Evolutionary conservation across 2,113 vertebrate species (phyloP).

Genomic region (Rousettus leschenaultii): DNA sequence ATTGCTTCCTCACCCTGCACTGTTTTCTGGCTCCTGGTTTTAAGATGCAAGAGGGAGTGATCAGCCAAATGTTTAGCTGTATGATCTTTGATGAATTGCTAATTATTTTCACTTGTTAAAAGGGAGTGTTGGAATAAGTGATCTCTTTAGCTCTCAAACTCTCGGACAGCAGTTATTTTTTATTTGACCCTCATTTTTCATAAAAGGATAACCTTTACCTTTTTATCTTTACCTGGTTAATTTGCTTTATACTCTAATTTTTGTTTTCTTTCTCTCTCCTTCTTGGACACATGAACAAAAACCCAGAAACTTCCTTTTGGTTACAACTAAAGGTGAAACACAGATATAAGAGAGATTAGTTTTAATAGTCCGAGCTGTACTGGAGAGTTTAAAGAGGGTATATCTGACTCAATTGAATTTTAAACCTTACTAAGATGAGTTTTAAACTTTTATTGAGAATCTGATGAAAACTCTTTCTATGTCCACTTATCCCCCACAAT

Average conservation of each 20-base stretch:
- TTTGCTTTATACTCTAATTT: neutral
- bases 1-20: neutral
- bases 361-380: neutral
- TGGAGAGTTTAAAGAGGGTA: neutral
- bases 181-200: neutral
- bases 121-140: neutral
- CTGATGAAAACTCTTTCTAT: neutral
- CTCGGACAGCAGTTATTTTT: neutral
- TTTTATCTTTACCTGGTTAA: neutral
- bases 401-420: slow-evolving; percentile 37
- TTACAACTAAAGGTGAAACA: slow-evolving; percentile 4
- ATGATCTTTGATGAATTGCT: neutral
- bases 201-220: neutral
- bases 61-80: no score
- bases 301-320: neutral
- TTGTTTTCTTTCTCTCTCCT: neutral
- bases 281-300: neutral
- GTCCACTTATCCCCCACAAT: rapidly evolving
- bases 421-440: neutral
- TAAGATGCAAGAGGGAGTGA: neutral
- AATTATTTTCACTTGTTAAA: neutral
- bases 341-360: neutral
- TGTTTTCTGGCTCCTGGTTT: neutral
- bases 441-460: slow-evolving; percentile 33
- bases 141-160: neutral